phyloP scores from a whole-genome alignment of 2,888 invertebrate species.

The Seira musarum region DNA sequence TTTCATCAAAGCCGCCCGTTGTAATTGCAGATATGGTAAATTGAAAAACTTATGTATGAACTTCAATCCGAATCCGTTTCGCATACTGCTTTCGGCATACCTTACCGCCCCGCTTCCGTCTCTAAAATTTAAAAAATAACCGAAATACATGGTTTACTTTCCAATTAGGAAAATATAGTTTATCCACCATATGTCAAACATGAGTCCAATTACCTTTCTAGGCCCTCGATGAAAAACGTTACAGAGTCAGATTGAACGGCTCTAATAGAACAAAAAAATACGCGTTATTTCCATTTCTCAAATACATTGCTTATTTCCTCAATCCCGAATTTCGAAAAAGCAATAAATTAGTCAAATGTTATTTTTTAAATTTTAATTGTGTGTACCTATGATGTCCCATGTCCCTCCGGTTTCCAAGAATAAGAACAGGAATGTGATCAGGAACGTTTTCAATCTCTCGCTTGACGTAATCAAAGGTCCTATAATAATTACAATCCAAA shows the following conservation, averaged over 20 bases:
- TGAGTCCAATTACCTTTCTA: slow-evolving; percentile 78
- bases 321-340: too few species aligned
- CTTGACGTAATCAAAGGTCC: slow-evolving; percentile 96
- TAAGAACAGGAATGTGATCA: slow-evolving; percentile 76
- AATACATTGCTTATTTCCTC: too few species aligned
- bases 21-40: slow-evolving; percentile 92
- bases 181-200: too few species aligned
- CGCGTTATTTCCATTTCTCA: too few species aligned
- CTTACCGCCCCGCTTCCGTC: slow-evolving; percentile 75
- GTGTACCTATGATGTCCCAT: slow-evolving; percentile 88
- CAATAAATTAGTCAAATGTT: slow-evolving; percentile 4
- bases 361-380: not conserved
- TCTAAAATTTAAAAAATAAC: slow-evolving; percentile 17
- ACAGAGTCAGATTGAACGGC: slow-evolving; percentile 84
- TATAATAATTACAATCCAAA: slow-evolving; percentile 71
- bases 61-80: slow-evolving; percentile 94
- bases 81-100: slow-evolving; percentile 94
- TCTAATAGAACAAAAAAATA: too few species aligned
- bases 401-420: slow-evolving; percentile 95
- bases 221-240: slow-evolving; percentile 79
- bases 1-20: slow-evolving; percentile 82
- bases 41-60: slow-evolving; percentile 95
- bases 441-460: slow-evolving; percentile 86
- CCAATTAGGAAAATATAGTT: too few species aligned
- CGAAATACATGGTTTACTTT: not conserved